These are phyloP conservation scores for Galbula dea DNA, from an alignment of 2,113 vertebrate species.

Conservation along the genomic window DNA sequence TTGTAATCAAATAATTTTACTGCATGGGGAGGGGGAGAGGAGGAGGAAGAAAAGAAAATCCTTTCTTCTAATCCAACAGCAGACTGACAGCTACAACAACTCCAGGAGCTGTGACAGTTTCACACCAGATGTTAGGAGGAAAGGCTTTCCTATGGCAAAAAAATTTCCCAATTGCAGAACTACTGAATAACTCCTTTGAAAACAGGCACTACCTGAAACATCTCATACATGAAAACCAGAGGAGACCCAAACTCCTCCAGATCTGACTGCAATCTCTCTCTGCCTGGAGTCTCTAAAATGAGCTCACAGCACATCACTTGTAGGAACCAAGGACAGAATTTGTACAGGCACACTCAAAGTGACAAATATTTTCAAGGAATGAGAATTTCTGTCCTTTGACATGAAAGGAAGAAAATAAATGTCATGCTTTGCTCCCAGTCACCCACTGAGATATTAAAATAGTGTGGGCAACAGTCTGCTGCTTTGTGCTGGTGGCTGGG, in stretches of 20 bases:
- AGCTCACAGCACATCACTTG: background rate
- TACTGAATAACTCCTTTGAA: background rate
- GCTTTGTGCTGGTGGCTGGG: background rate
- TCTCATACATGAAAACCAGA: background rate
- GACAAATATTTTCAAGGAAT: background rate
- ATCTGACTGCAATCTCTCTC: background rate
- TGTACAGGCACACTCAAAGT: background rate
- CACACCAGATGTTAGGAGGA: background rate
- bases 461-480: background rate
- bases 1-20: background rate
- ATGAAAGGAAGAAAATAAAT: background rate
- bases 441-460: background rate
- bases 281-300: background rate
- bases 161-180: background rate
- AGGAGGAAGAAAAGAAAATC: constrained; percentile 53
- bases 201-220: background rate
- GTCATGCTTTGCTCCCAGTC: background rate
- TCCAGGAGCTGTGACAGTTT: background rate
- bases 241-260: background rate
- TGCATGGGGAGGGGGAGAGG: constrained; percentile 6
- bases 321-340: background rate
- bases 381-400: background rate
- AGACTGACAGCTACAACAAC: background rate
- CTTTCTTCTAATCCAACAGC: background rate
- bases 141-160: background rate